Conservation (phyloP, 2,113 vertebrate species). For the Asarcornis scutulata region DNA sequence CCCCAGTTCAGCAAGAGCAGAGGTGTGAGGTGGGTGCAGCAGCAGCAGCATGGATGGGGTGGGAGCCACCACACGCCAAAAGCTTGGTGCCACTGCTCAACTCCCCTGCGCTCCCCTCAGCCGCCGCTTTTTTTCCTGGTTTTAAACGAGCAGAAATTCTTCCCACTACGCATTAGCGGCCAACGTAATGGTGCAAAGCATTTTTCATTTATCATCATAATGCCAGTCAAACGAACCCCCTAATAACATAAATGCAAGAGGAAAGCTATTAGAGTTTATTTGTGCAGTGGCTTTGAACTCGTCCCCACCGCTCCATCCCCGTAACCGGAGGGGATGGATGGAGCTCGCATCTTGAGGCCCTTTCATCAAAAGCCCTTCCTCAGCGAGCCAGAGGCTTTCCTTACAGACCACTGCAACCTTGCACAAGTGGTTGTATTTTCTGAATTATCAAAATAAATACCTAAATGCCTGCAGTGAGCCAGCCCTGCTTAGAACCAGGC, state of each 20-base stretch:
- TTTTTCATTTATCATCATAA: conserved; percentile 82
- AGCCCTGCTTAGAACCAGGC: not conserved
- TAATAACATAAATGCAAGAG: conserved; percentile 72
- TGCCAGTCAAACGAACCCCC: conserved; percentile 74
- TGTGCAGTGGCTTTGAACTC: conserved; percentile 66
- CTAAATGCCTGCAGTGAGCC: not conserved
- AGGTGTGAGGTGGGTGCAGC: not conserved
- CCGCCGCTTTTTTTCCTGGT: not conserved
- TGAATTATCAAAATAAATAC: not conserved
- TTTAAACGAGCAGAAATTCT: conserved; percentile 63
- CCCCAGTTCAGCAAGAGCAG: not conserved
- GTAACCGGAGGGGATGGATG: not conserved
- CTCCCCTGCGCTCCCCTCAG: conserved; percentile 12
- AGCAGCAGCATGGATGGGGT: not conserved
- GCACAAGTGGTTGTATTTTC: fast-evolving
- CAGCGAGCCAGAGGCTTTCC: not conserved
- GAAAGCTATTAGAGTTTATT: conserved; percentile 77
- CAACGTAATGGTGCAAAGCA: conserved; percentile 77
- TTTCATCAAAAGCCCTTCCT: not conserved
- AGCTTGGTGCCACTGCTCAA: not conserved
- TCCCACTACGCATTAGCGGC: conserved; percentile 71
- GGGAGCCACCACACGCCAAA: not conserved
- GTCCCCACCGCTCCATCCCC: conserved; percentile 25
- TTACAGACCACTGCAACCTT: not conserved
- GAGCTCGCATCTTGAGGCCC: not conserved